These are phyloP conservation scores for Leptodactylus fuscus DNA, from an alignment of 2,113 vertebrate species.

Conservation along the genomic window DNA sequence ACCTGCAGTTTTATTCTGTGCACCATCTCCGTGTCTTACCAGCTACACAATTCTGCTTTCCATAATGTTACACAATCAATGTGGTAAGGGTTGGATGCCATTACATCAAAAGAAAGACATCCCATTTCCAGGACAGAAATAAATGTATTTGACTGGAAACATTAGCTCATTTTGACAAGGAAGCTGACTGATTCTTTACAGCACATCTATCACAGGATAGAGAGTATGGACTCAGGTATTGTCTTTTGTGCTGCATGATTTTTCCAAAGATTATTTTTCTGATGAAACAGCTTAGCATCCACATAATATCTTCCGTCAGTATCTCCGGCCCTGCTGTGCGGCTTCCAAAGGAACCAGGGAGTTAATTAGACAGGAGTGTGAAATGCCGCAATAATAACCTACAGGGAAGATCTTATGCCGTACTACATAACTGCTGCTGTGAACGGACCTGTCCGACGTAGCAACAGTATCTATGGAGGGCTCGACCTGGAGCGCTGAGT, in stretches of 20 bases:
- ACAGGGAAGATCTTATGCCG: constrained; percentile 21
- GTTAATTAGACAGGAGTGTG: constrained; percentile 45
- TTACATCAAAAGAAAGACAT: constrained; percentile 24
- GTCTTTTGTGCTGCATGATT: constrained; percentile 15
- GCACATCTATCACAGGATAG: constrained; percentile 33
- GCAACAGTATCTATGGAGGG: constrained; percentile 36
- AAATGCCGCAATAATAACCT: constrained; percentile 33
- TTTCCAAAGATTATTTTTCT: constrained; percentile 43
- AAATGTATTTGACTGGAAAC: background rate
- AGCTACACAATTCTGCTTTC: background rate
- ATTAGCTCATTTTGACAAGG: constrained; percentile 20
- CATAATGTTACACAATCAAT: constrained; percentile 28
- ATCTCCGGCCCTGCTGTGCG: constrained; percentile 30
- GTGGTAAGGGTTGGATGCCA: background rate
- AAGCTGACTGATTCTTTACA: background rate
- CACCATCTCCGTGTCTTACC: background rate
- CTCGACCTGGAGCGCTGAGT: constrained; percentile 24
- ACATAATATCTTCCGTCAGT: constrained; percentile 34
- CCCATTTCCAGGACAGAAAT: background rate
- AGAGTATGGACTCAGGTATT: constrained; percentile 7
- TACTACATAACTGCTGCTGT: constrained; percentile 44
- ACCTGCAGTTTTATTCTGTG: background rate
- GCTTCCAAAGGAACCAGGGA: constrained; percentile 45
- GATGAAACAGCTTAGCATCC: constrained; percentile 48
- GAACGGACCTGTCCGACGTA: constrained; percentile 30